phyloP scores from a whole-genome alignment of 2,113 vertebrate species.

The Bubo bubo region DNA sequence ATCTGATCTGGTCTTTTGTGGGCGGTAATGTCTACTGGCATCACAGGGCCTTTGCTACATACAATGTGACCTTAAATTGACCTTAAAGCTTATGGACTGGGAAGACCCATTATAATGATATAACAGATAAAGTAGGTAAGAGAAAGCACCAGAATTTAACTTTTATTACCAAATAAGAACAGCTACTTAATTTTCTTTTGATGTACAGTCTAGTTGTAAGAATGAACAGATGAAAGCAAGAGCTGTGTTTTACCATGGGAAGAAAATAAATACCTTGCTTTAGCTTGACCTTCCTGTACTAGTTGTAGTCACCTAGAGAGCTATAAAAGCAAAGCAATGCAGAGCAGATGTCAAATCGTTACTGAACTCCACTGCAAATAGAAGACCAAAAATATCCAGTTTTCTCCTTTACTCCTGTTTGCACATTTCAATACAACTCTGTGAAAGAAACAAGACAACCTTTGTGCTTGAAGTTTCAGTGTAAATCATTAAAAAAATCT shows the following conservation, averaged over 20 bases:
- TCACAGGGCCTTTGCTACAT: not conserved
- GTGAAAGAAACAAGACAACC: not conserved
- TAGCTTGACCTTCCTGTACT: not conserved
- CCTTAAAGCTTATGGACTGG: not conserved
- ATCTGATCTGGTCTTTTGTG: not conserved
- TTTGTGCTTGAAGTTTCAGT: slow-evolving; percentile 7
- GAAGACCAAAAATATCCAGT: not conserved
- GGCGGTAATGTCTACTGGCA: not conserved
- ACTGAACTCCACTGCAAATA: not conserved
- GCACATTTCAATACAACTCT: not conserved
- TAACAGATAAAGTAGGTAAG: not conserved
- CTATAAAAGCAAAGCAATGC: not conserved
- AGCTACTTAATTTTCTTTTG: not conserved
- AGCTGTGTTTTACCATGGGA: not conserved
- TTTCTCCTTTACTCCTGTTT: not conserved
- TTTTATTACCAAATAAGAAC: not conserved
- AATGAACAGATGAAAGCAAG: not conserved
- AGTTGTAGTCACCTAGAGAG: not conserved
- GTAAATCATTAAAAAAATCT: slow-evolving; percentile 3
- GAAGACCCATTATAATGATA: not conserved
- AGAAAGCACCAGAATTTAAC: not conserved
- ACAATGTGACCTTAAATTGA: not conserved
- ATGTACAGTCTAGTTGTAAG: not conserved
- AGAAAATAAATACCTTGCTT: not conserved
- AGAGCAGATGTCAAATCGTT: not conserved